These are phyloP conservation scores for Stichodactyla mertensii DNA, from an alignment of 64 coral and sea anemone species.

Conservation along the genomic window DNA sequence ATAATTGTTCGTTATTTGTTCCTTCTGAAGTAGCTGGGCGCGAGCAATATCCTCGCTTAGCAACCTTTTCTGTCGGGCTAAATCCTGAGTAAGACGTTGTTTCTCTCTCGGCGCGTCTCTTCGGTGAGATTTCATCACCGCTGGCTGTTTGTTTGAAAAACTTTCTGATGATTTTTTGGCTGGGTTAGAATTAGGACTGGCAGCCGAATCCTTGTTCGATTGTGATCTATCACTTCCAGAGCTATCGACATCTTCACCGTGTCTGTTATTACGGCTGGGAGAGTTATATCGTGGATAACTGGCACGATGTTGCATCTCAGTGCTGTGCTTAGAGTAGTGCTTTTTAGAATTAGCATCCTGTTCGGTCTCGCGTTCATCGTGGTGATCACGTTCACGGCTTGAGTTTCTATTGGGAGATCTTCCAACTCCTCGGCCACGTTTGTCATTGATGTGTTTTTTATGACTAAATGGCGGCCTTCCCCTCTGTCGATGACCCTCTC, in stretches of 20 bases:
- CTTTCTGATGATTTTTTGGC: conserved; percentile 20
- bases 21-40: conserved; percentile 64
- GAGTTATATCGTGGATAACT: conserved; percentile 33
- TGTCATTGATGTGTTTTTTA: conserved; percentile 67
- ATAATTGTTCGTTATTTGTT: conserved; percentile 40
- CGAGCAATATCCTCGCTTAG: conserved; percentile 88
- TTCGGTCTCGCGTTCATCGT: conserved; percentile 49
- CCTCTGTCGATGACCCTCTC: conserved; percentile 66
- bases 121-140: conserved; percentile 56
- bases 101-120: conserved; percentile 83
- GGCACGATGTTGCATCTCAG: background rate
- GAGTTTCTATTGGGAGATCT: conserved; percentile 44
- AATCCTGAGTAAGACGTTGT: conserved; percentile 86
- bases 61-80: conserved; percentile 83
- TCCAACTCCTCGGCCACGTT: conserved; percentile 61
- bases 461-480: conserved; percentile 75
- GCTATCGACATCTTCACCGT: conserved; percentile 29
- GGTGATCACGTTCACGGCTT: conserved; percentile 55
- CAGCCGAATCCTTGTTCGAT: conserved; percentile 18
- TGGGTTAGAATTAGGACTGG: conserved; percentile 16
- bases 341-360: conserved; percentile 40
- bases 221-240: conserved; percentile 32
- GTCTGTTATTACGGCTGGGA: conserved; percentile 22
- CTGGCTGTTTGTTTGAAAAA: conserved; percentile 20
- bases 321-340: background rate